Conservation (phyloP, 2,113 vertebrate genomes). For the Brachionichthys hirsutus region DNA sequence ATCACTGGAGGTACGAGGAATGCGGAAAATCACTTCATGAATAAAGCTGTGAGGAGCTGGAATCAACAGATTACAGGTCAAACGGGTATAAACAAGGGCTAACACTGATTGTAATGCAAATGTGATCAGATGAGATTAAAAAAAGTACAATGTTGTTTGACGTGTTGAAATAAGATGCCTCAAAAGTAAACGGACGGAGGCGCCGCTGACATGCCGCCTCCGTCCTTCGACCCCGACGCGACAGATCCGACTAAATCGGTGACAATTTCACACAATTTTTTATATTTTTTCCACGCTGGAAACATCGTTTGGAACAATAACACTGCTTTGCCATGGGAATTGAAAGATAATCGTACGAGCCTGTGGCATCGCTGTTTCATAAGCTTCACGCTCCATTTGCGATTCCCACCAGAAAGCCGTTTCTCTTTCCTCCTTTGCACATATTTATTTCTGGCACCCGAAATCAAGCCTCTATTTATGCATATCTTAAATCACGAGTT, state of each 20-base stretch:
- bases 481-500: slow-evolving; percentile 57
- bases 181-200: no score
- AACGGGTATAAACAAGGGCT: no score
- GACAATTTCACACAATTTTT: slow-evolving; percentile 56
- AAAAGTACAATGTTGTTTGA: background rate
- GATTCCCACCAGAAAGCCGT: slow-evolving; percentile 63
- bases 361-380: slow-evolving; percentile 67
- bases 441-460: slow-evolving; percentile 65
- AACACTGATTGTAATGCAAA: no score
- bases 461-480: slow-evolving; percentile 54
- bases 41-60: background rate
- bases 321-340: slow-evolving; percentile 65
- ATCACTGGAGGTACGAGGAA: background rate
- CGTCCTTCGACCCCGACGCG: slow-evolving; percentile 26
- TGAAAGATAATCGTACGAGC: slow-evolving; percentile 72
- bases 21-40: background rate
- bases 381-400: slow-evolving; percentile 67
- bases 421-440: slow-evolving; percentile 46
- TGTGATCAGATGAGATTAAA: background rate
- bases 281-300: slow-evolving; percentile 20
- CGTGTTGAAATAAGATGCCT: background rate
- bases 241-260: slow-evolving; percentile 59
- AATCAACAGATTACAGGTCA: no score
- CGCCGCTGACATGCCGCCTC: no score
- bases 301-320: slow-evolving; percentile 65